These are phyloP conservation scores for Pyrgus malvae DNA, from an alignment of 2,888 invertebrate species.

Conservation along the genomic window DNA sequence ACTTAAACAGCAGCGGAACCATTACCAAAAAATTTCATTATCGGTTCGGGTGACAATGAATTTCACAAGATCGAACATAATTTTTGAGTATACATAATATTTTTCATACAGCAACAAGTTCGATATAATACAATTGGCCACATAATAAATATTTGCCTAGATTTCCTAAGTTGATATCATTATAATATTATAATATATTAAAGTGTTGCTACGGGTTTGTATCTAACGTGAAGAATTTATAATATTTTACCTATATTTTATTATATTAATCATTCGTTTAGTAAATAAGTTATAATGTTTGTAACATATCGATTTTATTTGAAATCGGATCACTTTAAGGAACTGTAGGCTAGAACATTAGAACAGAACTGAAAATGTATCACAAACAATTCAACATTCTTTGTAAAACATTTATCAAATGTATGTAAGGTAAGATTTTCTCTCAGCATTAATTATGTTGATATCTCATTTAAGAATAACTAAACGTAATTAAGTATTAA, in stretches of 20 bases:
- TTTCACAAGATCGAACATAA: conserved; percentile 3
- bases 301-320: conserved; percentile 3
- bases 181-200: neutral
- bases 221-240: conserved; percentile 1
- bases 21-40: no score
- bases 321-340: neutral
- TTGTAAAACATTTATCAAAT: no score
- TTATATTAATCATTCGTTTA: neutral
- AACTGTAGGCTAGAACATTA: conserved; percentile 11
- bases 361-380: neutral
- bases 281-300: conserved; percentile 8
- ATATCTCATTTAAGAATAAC: no score
- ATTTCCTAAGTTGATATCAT: neutral
- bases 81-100: conserved; percentile 9
- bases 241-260: neutral
- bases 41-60: no score
- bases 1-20: no score
- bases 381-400: neutral
- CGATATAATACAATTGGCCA: conserved; percentile 21
- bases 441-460: no score
- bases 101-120: conserved; percentile 12
- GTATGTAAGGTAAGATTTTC: no score
- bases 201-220: conserved; percentile 1
- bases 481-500: no score
- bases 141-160: conserved; percentile 5